Evolutionary conservation across 2,888 invertebrate species (phyloP), one percentile per base, ranked within the genome.

Genomic region (Eurois occulta): DNA sequence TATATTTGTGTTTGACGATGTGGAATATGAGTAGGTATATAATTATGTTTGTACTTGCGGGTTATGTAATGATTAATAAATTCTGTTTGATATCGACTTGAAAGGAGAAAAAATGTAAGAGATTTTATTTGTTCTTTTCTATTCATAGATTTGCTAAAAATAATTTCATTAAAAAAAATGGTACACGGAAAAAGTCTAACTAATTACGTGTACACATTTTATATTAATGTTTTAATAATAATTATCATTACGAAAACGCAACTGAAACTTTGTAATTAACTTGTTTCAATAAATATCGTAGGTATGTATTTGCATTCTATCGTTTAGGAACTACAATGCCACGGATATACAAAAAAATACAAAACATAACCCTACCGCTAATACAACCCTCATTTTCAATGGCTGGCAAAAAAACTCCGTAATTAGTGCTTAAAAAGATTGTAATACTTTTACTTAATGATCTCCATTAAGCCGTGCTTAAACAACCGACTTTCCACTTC

Each of bases 391-490:
- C 16, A 70, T 83, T 77, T 77, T 10, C n/a, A n/a, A 21, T 43
- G 35, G 41, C 48, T 18, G 35, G 16, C 43, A 41, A 58, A 48
- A 76, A 69, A 52, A 2, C 46, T 55, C 35, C 62, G 6, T 77
- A 83, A 71, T 62, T 41, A 62, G 71, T 46, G 28, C 32, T 35
- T 35, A 41, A 77, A 81, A 81, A 84, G 55, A 60, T 78, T 68
- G 55, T 72, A 35, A 72, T 68, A 83, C 58, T 80, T 70, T 83
- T 83, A 81, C 72, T 43, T 84, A 78, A 84, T 68, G 81, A 78
- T 79, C 55, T 62, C 77, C 72, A 83, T 83, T 80, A 80, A 83
- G 70, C 52, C 11, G 55, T 67, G 68, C 60, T 83, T 60, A 80
- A 80, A 43, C 38, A 75, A 66, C 78, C 43, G 38, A 67, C 72